phyloP scores from a whole-genome alignment of 2,888 invertebrate species.

The Choreutis nemorana region DNA sequence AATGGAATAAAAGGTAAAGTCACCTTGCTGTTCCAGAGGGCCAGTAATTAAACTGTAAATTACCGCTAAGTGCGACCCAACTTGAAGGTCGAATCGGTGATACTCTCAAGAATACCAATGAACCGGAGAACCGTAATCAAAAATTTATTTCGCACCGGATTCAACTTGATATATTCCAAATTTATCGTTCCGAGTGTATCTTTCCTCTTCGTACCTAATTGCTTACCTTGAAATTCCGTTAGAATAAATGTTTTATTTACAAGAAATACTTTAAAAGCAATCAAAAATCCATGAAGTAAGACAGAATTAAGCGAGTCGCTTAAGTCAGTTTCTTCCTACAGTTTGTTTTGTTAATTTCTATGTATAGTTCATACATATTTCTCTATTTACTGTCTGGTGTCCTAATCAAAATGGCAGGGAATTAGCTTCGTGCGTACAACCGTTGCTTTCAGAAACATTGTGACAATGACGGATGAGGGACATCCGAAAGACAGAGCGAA shows the following conservation, averaged over 20 bases:
- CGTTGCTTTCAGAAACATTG: slow-evolving; percentile 14
- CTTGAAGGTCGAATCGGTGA: slow-evolving; percentile 46
- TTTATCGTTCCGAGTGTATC: too few relatives aligned
- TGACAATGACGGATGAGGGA: slow-evolving; percentile 30
- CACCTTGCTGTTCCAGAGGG: slow-evolving; percentile 18
- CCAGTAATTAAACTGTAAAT: slow-evolving; percentile 61
- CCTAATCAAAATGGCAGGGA: too few relatives aligned
- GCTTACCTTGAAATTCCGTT: too few relatives aligned
- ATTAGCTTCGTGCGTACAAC: slow-evolving; percentile 16
- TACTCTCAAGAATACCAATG: slow-evolving; percentile 46
- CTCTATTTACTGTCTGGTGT: slow-evolving; percentile 5
- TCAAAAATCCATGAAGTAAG: too few relatives aligned
- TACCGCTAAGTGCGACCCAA: slow-evolving; percentile 50
- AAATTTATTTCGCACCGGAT: slow-evolving; percentile 40
- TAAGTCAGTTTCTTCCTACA: too few relatives aligned
- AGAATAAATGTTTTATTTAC: too few relatives aligned
- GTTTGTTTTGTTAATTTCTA: too few relatives aligned
- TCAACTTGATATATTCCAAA: too few relatives aligned
- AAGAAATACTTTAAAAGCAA: too few relatives aligned
- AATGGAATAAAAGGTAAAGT: slow-evolving; percentile 22
- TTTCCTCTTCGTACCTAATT: too few relatives aligned
- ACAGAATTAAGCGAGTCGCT: too few relatives aligned
- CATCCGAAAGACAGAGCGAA: slow-evolving; percentile 15
- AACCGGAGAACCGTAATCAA: slow-evolving; percentile 36
- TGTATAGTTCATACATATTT: slow-evolving; percentile 1